Base-by-base conservation (phyloP, 2,888 invertebrate genomes). In the Ornithoptera priamus region DNA sequence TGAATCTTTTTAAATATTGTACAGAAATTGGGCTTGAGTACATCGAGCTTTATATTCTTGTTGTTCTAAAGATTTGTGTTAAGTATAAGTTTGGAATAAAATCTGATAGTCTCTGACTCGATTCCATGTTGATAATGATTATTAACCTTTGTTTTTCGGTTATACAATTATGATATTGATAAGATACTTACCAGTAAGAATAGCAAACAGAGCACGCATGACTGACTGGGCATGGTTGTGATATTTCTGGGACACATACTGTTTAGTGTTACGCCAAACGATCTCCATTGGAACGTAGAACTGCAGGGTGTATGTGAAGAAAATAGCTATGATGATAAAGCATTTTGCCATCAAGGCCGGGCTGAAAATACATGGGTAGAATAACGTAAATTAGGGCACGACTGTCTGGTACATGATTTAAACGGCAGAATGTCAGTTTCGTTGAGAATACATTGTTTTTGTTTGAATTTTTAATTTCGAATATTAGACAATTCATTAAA, bases 271-370 rank as follows among this genome's bases (percentile, higher is more conserved):
- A n/a, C 96, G 95, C 97, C 97, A 98, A 24, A 98, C 95, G 68
- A 99, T 97, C 73, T 97, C 96, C 88, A 97, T 95, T 0, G 99
- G 98, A 4, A 99, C 98, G 86, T 97, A 99, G 85, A 97, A 97
- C 88, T 99, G 99, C 1, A 99, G 94, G 39, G 97, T 97, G 85
- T 98, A 99, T 0, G 98, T 97, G 83, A 99, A 96, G 81, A 99
- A 96, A 71, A 99, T 97, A 0, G 98, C 97, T 10, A 97, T 74
- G 0, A 97, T 96, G 85, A 99, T 98, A 78, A 97, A 94, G 18
- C 96, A 81, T 85, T 97, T 96, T 0, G 97, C 97, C 46, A 94
- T 85, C 81, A 97, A 94, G 5, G 96, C 97, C 58, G 94, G 85
- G 70, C 96, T 96, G 82, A 63, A 93, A 91, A 75, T 64, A 62